Percentiles rank a stretch among this genome's conserved stretches.
Evolutionary conservation across 2,888 invertebrate genomes (phyloP).

Genomic region (Perizoma flavofasciatum): DNA sequence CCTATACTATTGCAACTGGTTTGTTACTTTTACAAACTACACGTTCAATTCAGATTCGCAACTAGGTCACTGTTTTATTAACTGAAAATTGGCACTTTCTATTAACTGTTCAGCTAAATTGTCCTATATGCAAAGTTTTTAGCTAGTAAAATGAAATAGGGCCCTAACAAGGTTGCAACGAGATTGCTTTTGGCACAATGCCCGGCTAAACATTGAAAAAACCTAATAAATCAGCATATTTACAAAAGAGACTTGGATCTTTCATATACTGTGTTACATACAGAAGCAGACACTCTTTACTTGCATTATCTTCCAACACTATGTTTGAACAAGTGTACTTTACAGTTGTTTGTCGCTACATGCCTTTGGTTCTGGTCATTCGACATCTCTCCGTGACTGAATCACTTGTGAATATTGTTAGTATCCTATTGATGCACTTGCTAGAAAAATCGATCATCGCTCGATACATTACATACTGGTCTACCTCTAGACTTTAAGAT

Average conservation of each 20-base stretch:
- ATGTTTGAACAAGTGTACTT: conserved; percentile 60
- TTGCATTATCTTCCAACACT: conserved; percentile 33
- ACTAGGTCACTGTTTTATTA: conserved; percentile 42
- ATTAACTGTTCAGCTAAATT: conserved; percentile 8
- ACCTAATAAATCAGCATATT: conserved; percentile 6
- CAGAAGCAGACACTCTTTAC: conserved; percentile 23
- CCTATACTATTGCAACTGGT: conserved; percentile 38
- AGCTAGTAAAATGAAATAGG: background rate
- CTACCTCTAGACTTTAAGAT: background rate
- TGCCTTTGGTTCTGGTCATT: conserved; percentile 45
- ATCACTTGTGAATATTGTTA: conserved; percentile 46
- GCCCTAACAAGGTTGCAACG: conserved; percentile 2
- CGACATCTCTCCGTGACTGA: conserved; percentile 43
- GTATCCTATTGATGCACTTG: conserved; percentile 41
- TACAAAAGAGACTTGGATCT: conserved; percentile 27
- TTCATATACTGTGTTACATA: conserved; percentile 4
- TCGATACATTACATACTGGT: conserved; percentile 3
- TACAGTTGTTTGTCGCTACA: conserved; percentile 46
- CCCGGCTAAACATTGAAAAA: conserved; percentile 7
- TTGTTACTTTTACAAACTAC: conserved; percentile 34
- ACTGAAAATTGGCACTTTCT: conserved; percentile 22
- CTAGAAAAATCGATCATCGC: conserved; percentile 9
- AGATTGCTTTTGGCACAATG: conserved; percentile 14
- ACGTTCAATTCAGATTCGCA: conserved; percentile 36
- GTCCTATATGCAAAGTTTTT: conserved; percentile 6